phyloP scores from a whole-genome alignment of 1,140 invertebrate genomes.

The Drosophila sechellia region DNA sequence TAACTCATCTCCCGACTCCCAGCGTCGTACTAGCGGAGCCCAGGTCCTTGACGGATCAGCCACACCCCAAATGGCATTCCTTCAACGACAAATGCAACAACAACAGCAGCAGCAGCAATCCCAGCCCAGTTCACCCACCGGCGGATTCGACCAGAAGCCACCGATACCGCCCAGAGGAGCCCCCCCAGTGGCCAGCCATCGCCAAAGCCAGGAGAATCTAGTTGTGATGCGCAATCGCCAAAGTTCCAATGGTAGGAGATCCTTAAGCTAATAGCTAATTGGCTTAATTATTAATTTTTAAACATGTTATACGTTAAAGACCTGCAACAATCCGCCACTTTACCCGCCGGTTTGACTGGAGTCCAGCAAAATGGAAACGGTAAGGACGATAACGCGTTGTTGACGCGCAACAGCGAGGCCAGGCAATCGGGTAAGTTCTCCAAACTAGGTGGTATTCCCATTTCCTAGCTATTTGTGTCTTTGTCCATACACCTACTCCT shows the following conservation, averaged over 20 bases:
- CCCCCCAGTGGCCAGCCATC: conserved; percentile 85
- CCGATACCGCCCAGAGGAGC: conserved; percentile 86
- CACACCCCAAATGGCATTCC: conserved; percentile 82
- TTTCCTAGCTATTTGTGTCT: conserved; percentile 22
- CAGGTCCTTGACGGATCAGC: conserved; percentile 55
- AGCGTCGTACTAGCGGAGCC: conserved; percentile 66
- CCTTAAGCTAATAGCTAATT: neutral
- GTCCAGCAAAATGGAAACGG: conserved; percentile 72
- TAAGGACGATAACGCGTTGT: conserved; percentile 60
- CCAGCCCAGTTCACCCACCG: conserved; percentile 77
- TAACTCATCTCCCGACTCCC: conserved; percentile 83
- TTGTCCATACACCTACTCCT: conserved; percentile 21
- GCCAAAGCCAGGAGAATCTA: conserved; percentile 82
- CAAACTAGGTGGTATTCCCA: neutral
- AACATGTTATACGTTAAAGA: conserved; percentile 46
- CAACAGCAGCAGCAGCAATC: conserved; percentile 66
- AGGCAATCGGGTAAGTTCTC: conserved; percentile 78
- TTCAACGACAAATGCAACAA: conserved; percentile 84
- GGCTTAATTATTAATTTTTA: too few relatives aligned
- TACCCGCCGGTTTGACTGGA: conserved; percentile 65
- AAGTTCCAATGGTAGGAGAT: conserved; percentile 63
- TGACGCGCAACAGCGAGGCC: conserved; percentile 75
- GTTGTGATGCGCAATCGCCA: conserved; percentile 73
- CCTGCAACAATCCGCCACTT: conserved; percentile 63
- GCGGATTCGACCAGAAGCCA: conserved; percentile 85